Evolutionary conservation across 2,888 invertebrate species (phyloP), one percentile per base, ranked within the genome.

Genomic region (Scaptomyza reducta): DNA sequence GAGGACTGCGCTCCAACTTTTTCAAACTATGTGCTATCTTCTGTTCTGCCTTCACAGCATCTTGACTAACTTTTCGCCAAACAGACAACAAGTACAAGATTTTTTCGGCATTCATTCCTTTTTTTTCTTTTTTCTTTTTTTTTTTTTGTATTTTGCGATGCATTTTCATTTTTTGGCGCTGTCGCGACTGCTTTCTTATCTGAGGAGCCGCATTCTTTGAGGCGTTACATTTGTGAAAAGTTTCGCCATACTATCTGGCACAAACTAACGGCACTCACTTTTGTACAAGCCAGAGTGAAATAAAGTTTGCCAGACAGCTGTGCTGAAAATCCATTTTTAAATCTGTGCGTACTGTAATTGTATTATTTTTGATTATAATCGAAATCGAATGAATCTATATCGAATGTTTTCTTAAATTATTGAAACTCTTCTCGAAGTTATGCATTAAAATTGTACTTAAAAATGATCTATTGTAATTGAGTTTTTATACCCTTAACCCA

Each of bases 111-210:
- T n/a, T n/a, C n/a, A n/a, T n/a, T n/a, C n/a, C n/a, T 10, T n/a
- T 38, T 7, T 5, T 16, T 31, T 38, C 25, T 25, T 18, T 38
- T 0, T 27, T n/a, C 18, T 11, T 1, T 7, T 44, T 53, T 51
- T 31, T 16, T 13, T 9, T 6, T 27, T 7, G 3, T 27, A 27
- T 27, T 35, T n/a, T 35, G 31, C 10, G 6, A 51, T 64, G 27
- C 22, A 11, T 55, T 27, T 41, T 33, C 11, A 25, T 51, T 49
- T 53, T 47, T 16, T 22, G 41, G 1, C 11, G 46, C 38, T 73
- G 57, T 73, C 50, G 63, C 29, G 49, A 11, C 46, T 40, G 22
- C 4, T 45, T 50, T 74, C 59, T 73, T 73, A 74, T 74, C 72
- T 46, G 14, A 29, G 27, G 27, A 31, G 63, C 11, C 41, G 55